These are phyloP conservation scores for Hemitrygon akajei DNA, from an alignment of 2,797 vertebrate species.

Conservation along the genomic window DNA sequence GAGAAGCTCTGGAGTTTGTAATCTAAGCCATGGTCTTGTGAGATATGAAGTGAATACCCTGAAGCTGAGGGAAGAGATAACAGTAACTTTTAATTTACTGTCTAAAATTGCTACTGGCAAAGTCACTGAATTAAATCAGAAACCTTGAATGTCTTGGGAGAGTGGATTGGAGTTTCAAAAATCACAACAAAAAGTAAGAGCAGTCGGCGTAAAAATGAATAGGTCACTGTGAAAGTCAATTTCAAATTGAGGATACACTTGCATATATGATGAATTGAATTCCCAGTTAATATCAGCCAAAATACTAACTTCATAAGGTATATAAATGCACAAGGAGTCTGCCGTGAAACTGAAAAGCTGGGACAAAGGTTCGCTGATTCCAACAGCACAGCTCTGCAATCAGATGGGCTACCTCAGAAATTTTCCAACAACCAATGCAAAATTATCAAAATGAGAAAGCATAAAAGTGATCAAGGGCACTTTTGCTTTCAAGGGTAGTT, in stretches of 20 bases:
- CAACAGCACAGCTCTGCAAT: neutral
- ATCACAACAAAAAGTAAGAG: neutral
- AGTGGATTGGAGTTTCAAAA: neutral
- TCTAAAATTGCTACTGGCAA: neutral
- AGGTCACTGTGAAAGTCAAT: neutral
- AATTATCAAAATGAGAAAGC: neutral
- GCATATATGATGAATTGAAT: neutral
- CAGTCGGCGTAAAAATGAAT: neutral
- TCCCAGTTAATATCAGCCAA: neutral
- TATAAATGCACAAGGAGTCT: neutral
- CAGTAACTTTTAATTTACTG: neutral
- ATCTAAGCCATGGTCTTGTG: neutral
- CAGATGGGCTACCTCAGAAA: neutral
- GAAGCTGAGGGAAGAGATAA: neutral
- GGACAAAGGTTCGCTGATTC: neutral
- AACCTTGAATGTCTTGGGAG: neutral
- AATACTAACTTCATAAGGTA: no score
- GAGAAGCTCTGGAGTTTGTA: neutral
- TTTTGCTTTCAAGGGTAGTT: no score
- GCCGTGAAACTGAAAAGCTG: neutral
- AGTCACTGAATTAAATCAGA: neutral
- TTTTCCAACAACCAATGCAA: neutral
- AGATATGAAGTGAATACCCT: neutral
- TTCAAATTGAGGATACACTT: neutral
- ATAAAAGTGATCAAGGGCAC: neutral